Base-by-base conservation (phyloP, 2,888 invertebrate genomes). In the Limenitis camilla region DNA sequence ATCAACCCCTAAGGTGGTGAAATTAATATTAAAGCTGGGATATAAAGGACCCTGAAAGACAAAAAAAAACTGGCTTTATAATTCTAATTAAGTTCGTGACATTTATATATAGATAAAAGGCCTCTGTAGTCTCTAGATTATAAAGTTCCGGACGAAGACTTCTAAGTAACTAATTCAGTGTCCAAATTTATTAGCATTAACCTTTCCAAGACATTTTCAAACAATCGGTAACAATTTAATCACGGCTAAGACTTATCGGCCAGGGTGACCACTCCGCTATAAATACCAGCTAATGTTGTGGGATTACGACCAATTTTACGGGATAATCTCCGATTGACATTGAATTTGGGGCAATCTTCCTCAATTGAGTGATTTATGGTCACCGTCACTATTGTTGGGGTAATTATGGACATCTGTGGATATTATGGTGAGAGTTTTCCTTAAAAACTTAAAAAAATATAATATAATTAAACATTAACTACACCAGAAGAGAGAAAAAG, bases 281-380 rank as follows among this genome's bases (percentile, higher is more conserved):
- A 80, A 81, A 19, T 19, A 19, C 19, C 19, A 19, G 19, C 19
- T 19, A 19, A 19, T 19, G 19, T 19, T 19, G 19, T 19, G 19
- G 76, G 78, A 77, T 80, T 79, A 78, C 68, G 59, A 55, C 58
- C 78, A 72, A 79, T 81, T 74, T 76, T 68, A 56, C 58, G 59
- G 67, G 75, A 76, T 82, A 81, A 82, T 81, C 76, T 78, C 65
- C 81, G 68, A 81, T 81, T 72, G 81, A 79, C 81, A 76, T 58
- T 66, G 78, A 79, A 78, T 81, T 80, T 75, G 58, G 58, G 69
- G 69, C 71, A 75, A 74, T 77, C 68, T 75, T 69, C 67, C 67
- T 54, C 58, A 57, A 57, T 67, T 65, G 58, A 56, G 60, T 74
- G 74, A 81, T 80, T 80, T 78, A 80, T 77, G 64, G 69, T 61